phyloP scores from a whole-genome alignment of 2,797 vertebrate genomes.

The Cygnus olor region DNA sequence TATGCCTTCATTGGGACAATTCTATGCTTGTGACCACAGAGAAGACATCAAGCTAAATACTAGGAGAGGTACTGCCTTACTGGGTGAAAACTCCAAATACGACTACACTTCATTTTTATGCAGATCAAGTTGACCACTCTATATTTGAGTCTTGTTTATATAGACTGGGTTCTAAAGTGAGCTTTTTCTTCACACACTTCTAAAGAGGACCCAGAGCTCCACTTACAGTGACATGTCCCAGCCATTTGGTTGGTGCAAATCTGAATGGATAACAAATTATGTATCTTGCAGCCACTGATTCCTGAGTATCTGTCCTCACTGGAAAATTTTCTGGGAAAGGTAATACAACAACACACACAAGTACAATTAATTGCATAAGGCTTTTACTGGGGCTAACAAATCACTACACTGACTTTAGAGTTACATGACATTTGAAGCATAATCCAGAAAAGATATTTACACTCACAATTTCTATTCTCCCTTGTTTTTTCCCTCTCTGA shows the following conservation, averaged over 20 bases:
- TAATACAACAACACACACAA: not conserved
- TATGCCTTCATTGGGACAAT: not conserved
- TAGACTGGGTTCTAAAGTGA: not conserved
- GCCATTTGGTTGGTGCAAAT: not conserved
- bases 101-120: not conserved
- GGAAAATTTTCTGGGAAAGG: not conserved
- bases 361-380: not conserved
- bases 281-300: not conserved
- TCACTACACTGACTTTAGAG: not conserved
- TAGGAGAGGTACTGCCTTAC: accelerated
- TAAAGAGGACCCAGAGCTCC: not conserved
- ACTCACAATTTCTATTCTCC: not conserved
- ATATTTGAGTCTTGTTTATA: not conserved
- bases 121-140: not conserved
- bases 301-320: not conserved
- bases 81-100: not conserved
- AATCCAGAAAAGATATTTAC: not conserved
- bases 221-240: not conserved
- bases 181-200: not conserved
- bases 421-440: not conserved
- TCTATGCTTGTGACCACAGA: not conserved
- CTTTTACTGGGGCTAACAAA: not conserved
- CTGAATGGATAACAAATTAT: not conserved
- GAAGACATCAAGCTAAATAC: not conserved
- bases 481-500: not conserved